These are phyloP conservation scores for Octonoba sinensis DNA, from an alignment of 2,888 invertebrate genomes.

Conservation along the genomic window DNA sequence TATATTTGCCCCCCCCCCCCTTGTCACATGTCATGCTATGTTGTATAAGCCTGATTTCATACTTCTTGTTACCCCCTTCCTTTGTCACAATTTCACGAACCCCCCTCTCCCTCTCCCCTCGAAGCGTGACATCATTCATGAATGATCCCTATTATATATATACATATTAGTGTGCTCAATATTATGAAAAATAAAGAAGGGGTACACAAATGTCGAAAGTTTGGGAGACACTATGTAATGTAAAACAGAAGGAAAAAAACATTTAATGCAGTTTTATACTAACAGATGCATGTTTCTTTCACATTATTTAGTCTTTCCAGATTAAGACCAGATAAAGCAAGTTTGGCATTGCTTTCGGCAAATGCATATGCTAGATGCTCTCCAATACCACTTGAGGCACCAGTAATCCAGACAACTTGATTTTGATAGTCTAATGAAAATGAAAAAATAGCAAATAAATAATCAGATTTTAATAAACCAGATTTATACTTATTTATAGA, in stretches of 20 bases:
- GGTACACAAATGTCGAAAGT: no score
- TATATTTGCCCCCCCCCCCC: no score
- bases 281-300: constrained; percentile 77
- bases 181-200: no score
- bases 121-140: no score
- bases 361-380: constrained; percentile 80
- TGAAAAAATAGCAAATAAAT: background rate
- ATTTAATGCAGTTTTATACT: constrained; percentile 35
- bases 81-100: no score
- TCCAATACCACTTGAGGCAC: constrained; percentile 88
- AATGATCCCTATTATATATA: no score
- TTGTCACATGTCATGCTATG: no score
- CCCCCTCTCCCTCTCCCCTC: no score
- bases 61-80: no score
- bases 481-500: background rate
- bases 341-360: constrained; percentile 78
- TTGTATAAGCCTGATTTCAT: no score
- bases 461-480: background rate
- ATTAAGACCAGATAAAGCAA: constrained; percentile 80
- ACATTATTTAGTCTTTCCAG: constrained; percentile 77
- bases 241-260: background rate
- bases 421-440: constrained; percentile 31
- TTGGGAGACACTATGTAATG: no score
- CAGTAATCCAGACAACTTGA: constrained; percentile 85
- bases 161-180: no score